phyloP scores from a whole-genome alignment of 2,113 vertebrate species.

The Gavia stellata region DNA sequence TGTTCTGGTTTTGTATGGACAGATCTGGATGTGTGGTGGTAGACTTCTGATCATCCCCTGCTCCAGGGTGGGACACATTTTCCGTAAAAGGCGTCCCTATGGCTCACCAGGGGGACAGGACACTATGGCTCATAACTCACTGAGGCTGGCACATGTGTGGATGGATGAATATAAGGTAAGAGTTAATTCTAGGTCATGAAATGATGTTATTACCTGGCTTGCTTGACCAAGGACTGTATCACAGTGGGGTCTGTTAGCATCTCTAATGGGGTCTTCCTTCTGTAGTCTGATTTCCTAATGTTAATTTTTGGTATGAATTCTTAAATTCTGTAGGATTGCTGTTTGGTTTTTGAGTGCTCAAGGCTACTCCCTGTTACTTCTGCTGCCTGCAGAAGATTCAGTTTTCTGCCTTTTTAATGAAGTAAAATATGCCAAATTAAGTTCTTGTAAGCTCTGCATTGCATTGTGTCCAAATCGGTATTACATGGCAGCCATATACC shows the following conservation, averaged over 20 bases:
- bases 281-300: not conserved
- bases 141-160: conserved; percentile 93
- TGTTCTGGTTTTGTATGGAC: not conserved
- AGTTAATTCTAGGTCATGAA: not conserved
- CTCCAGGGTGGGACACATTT: conserved; percentile 95
- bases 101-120: conserved; percentile 92
- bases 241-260: not conserved
- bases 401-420: not conserved
- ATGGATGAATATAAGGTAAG: conserved; percentile 95
- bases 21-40: conserved; percentile 99
- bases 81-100: conserved; percentile 93
- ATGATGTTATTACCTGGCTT: not conserved
- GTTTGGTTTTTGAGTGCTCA: not conserved
- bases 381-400: not conserved
- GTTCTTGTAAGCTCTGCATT: not conserved
- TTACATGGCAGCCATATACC: rapidly evolving
- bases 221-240: not conserved
- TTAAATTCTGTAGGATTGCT: not conserved
- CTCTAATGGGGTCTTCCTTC: not conserved
- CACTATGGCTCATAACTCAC: conserved; percentile 95
- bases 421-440: not conserved
- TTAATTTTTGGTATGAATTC: not conserved
- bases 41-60: conserved; percentile 92
- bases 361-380: not conserved
- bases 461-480: not conserved